Conservation (phyloP, 30 jellyfish, hydroid and myxozoan genomes). For the Chironex yamaguchii region DNA sequence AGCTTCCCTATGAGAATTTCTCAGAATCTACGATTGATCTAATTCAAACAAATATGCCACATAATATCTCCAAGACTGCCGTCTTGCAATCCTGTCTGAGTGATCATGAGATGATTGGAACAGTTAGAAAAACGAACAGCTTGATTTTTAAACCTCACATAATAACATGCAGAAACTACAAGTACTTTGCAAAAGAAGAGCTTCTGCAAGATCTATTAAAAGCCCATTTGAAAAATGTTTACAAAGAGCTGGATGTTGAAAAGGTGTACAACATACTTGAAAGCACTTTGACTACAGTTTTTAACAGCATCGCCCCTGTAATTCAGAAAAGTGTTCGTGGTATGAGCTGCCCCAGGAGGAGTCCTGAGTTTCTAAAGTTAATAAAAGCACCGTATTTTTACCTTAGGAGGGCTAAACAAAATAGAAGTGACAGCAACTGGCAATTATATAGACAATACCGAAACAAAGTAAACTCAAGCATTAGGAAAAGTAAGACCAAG, state of each 20-base stretch:
- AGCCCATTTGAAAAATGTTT: slow-evolving; percentile 11
- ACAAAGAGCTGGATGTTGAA: neutral
- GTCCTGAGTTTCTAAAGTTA: slow-evolving; percentile 14
- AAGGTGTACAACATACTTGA: neutral
- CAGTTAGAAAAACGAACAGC: slow-evolving; percentile 53
- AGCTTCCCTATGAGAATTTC: slow-evolving; percentile 33
- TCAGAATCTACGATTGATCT: slow-evolving; percentile 43
- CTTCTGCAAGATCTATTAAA: slow-evolving; percentile 9
- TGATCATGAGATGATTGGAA: slow-evolving; percentile 56
- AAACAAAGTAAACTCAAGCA: slow-evolving; percentile 20
- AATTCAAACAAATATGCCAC: slow-evolving; percentile 16
- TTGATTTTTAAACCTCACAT: slow-evolving; percentile 44
- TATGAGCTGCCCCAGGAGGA: slow-evolving; percentile 42
- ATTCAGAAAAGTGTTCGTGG: slow-evolving; percentile 55
- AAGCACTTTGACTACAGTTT: neutral
- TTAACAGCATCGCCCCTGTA: slow-evolving; percentile 40
- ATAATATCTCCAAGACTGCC: neutral
- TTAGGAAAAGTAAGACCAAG: slow-evolving; percentile 37
- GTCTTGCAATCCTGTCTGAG: slow-evolving; percentile 26
- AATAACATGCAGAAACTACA: slow-evolving; percentile 45
- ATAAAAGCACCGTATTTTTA: slow-evolving; percentile 44
- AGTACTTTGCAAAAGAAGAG: slow-evolving; percentile 17
- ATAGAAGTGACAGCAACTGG: slow-evolving; percentile 45
- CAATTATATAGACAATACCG: slow-evolving; percentile 21
- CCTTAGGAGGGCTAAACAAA: slow-evolving; percentile 29